Conservation (phyloP, 2,888 invertebrate genomes). For the Xestia ashworthii region DNA sequence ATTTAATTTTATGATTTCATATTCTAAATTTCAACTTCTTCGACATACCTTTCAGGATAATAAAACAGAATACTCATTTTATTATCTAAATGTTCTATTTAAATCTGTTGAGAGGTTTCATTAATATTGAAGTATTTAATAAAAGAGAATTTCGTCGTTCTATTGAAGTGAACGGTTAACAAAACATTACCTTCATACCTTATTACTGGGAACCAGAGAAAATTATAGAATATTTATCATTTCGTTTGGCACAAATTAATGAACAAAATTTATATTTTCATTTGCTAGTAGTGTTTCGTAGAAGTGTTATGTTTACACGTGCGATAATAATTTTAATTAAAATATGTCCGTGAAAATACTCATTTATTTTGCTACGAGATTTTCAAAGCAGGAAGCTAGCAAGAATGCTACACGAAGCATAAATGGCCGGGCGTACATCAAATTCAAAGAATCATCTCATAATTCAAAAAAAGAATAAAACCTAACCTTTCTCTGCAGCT, state of each 20-base stretch:
- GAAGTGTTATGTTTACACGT: constrained; percentile 23
- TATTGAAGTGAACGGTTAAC: constrained; percentile 46
- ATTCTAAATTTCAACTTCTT: constrained; percentile 66
- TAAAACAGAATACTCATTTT: constrained; percentile 65
- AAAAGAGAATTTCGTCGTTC: constrained; percentile 51
- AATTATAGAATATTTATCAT: constrained; percentile 55
- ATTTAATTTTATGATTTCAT: constrained; percentile 67
- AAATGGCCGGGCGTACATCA: background rate
- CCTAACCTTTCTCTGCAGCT: constrained; percentile 3
- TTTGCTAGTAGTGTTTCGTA: constrained; percentile 23
- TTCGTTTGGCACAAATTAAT: constrained; percentile 37
- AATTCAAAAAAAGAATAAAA: constrained; percentile 38
- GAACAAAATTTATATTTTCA: constrained; percentile 33
- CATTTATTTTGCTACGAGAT: constrained; percentile 9
- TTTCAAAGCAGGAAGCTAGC: constrained; percentile 4
- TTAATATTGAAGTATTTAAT: constrained; percentile 59
- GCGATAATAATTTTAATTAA: constrained; percentile 49
- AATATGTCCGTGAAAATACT: constrained; percentile 19
- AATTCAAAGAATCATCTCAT: constrained; percentile 19
- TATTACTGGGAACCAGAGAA: constrained; percentile 34
- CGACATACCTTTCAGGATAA: constrained; percentile 61
- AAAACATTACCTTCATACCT: constrained; percentile 47
- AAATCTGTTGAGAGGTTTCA: constrained; percentile 53
- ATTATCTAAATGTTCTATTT: constrained; percentile 55
- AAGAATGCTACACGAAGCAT: background rate